Evolutionary conservation across 1,140 invertebrate genomes (phyloP).

Genomic region (Trichogramma pretiosum): DNA sequence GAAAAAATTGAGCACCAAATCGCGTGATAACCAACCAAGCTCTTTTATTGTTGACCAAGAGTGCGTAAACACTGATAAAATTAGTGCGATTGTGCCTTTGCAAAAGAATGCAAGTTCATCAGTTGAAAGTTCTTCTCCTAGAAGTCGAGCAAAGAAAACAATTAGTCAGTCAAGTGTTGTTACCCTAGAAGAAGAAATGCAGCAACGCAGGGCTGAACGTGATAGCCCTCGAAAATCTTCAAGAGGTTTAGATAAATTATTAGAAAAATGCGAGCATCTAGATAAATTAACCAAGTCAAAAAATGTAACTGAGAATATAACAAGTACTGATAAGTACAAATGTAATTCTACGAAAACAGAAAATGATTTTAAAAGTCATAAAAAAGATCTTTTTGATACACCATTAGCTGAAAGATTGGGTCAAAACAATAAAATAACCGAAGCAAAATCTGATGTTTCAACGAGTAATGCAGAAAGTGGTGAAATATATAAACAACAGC

Average conservation of each 20-base stretch:
- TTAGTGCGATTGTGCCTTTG: slow-evolving; percentile 10
- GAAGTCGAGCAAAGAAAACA: slow-evolving; percentile 13
- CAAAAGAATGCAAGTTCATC: slow-evolving; percentile 1
- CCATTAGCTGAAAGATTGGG: slow-evolving; percentile 4
- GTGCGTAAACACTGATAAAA: neutral
- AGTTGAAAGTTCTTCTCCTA: neutral
- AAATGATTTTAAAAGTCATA: neutral
- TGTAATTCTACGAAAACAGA: slow-evolving; percentile 14
- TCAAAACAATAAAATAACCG: slow-evolving; percentile 2
- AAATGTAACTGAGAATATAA: slow-evolving; percentile 7
- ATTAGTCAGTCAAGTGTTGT: slow-evolving; percentile 32
- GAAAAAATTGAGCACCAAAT: slow-evolving; percentile 50
- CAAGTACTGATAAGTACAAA: slow-evolving; percentile 21
- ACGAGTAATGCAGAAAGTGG: neutral
- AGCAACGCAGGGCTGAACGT: slow-evolving; percentile 45
- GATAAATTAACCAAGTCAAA: slow-evolving; percentile 40
- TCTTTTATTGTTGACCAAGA: too few relatives aligned
- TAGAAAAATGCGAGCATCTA: slow-evolving; percentile 43
- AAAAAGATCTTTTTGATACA: slow-evolving; percentile 6
- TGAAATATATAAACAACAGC: slow-evolving; percentile 9
- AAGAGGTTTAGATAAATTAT: slow-evolving; percentile 44
- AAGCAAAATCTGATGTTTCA: neutral
- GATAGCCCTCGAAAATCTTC: slow-evolving; percentile 44
- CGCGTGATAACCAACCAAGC: too few relatives aligned
- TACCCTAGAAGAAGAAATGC: slow-evolving; percentile 49